Percentiles rank a stretch among this genome's conserved stretches.
Evolutionary conservation across 2,797 vertebrate genomes (phyloP).

Genomic region (Synanceia verrucosa): DNA sequence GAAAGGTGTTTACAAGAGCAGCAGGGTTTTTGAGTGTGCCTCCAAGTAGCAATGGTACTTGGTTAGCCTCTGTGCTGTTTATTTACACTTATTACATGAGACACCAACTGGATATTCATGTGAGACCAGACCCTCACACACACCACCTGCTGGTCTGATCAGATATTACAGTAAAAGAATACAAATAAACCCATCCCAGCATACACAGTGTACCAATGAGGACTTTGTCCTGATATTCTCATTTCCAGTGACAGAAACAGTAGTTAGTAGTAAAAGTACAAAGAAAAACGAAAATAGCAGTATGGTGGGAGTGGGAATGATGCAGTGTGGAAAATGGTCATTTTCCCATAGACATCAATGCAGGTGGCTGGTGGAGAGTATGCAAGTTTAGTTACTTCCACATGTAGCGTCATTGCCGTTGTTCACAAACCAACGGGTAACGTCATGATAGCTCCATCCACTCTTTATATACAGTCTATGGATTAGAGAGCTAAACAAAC

Average conservation of each 20-base stretch:
- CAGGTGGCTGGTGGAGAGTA: too few relatives aligned
- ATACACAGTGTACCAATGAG: background rate
- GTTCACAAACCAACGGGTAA: too few relatives aligned
- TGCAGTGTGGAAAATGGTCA: too few relatives aligned
- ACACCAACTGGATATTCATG: background rate
- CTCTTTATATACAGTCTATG: too few relatives aligned
- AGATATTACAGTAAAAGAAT: conserved; percentile 28
- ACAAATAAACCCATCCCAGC: background rate
- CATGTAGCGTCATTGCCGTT: too few relatives aligned
- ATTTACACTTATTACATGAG: background rate
- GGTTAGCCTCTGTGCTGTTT: background rate
- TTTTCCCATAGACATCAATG: too few relatives aligned
- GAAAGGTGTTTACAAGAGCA: conserved; percentile 4
- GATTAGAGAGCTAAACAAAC: too few relatives aligned
- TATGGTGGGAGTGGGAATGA: too few relatives aligned
- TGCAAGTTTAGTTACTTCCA: too few relatives aligned
- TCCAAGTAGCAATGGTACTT: background rate
- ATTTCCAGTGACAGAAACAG: background rate
- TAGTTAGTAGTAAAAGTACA: background rate
- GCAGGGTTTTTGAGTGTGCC: background rate
- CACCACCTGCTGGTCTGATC: conserved; percentile 51
- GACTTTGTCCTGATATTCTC: conserved; percentile 23
- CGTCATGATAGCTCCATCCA: too few relatives aligned
- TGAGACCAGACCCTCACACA: conserved; percentile 27
- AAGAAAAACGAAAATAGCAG: too few relatives aligned